These are phyloP conservation scores for Disparrhopalites patrizii DNA, from an alignment of 2,888 invertebrate species.

Conservation along the genomic window DNA sequence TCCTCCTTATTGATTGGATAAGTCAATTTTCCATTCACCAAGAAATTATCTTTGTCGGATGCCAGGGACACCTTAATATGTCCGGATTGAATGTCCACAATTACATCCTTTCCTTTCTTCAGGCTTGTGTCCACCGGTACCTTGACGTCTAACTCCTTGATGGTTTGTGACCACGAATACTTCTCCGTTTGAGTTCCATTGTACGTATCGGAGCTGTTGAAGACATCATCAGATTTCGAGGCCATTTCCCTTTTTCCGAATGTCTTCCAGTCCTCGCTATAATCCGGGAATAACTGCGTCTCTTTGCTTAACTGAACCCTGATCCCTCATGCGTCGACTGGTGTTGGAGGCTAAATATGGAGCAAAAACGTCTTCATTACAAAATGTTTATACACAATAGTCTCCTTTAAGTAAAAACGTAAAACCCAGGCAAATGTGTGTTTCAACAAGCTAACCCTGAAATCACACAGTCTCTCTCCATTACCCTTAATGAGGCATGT, in stretches of 20 bases:
- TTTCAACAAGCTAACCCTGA: too few relatives aligned
- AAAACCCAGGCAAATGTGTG: too few relatives aligned
- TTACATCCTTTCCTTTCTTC: conserved; percentile 64
- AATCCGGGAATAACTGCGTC: too few relatives aligned
- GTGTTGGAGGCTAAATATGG: too few relatives aligned
- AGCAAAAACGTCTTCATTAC: too few relatives aligned
- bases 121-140: conserved; percentile 53
- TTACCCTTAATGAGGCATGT: too few relatives aligned
- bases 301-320: too few relatives aligned
- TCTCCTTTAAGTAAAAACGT: too few relatives aligned
- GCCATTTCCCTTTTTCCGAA: conserved; percentile 17
- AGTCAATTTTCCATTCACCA: conserved; percentile 63
- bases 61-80: conserved; percentile 51
- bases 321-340: too few relatives aligned
- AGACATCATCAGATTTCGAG: not conserved
- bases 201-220: conserved; percentile 57
- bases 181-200: conserved; percentile 74
- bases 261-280: too few relatives aligned
- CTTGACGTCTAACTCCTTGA: conserved; percentile 63
- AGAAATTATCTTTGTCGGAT: conserved; percentile 52
- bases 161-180: conserved; percentile 78
- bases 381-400: too few relatives aligned
- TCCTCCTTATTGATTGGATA: conserved; percentile 67
- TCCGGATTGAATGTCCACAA: conserved; percentile 60
- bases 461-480: too few relatives aligned